Conservation (phyloP, 2,797 vertebrate genomes). For the Naso thynnoides region DNA sequence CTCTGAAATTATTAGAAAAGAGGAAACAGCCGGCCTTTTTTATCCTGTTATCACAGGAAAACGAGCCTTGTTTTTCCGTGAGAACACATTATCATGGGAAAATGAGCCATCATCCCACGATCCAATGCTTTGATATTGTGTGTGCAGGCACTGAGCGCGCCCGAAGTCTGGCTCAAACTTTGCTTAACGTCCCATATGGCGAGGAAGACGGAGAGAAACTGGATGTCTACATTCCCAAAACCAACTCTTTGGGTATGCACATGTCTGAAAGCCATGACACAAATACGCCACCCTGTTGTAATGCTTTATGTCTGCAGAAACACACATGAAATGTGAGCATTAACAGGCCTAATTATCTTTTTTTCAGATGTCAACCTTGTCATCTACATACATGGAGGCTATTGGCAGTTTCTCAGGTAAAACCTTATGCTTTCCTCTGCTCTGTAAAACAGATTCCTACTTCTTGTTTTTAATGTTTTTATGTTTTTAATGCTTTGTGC, state of each 20-base stretch:
- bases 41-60: too few species aligned
- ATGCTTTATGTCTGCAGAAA: not conserved
- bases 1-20: too few species aligned
- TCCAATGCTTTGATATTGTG: constrained; percentile 24
- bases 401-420: constrained; percentile 96
- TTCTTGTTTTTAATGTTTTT: not conserved
- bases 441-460: not conserved
- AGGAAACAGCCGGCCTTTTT: too few species aligned
- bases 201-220: constrained; percentile 86
- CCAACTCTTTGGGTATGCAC: constrained; percentile 75
- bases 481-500: constrained; percentile 21
- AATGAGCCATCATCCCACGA: too few species aligned
- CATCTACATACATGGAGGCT: constrained; percentile 95
- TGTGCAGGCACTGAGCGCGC: constrained; percentile 87
- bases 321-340: too few species aligned
- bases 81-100: too few species aligned
- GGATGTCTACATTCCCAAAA: constrained; percentile 90
- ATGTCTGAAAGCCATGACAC: not conserved
- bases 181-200: constrained; percentile 90
- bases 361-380: constrained; percentile 87
- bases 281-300: not conserved
- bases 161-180: constrained; percentile 73
- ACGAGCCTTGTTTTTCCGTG: too few species aligned
- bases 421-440: not conserved
- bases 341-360: constrained; percentile 31